A percentile compares a stretch with the other conserved stretches of the same genome.
phyloP scores from a whole-genome alignment of 2,888 invertebrate genomes.

The Incurvaria masculella region DNA sequence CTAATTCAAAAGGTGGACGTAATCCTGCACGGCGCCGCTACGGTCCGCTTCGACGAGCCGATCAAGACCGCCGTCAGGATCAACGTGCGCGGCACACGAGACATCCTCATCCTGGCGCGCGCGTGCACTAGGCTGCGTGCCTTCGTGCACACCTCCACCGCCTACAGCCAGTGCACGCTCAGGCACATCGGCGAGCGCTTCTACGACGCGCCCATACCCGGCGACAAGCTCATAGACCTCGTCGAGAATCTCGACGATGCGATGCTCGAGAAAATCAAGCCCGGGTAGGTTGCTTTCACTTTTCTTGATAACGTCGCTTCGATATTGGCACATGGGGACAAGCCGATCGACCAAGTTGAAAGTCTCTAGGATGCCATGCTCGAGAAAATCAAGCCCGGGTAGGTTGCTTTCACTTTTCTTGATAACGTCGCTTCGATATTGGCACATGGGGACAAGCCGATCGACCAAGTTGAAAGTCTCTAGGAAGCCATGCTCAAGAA shows the following conservation, averaged over 20 bases:
- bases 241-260: constrained; percentile 68
- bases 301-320: no score
- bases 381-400: constrained; percentile 67
- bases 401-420: no score
- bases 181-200: constrained; percentile 66
- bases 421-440: no score
- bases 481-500: constrained; percentile 63
- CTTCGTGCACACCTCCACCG: constrained; percentile 85
- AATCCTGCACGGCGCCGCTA: constrained; percentile 53
- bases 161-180: constrained; percentile 75
- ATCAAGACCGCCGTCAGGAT: constrained; percentile 41
- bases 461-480: constrained; percentile 66
- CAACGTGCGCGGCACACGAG: constrained; percentile 46
- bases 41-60: constrained; percentile 51
- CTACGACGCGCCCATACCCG: constrained; percentile 42
- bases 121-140: constrained; percentile 40
- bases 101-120: constrained; percentile 37
- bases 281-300: constrained; percentile 63
- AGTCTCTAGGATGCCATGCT: constrained; percentile 66
- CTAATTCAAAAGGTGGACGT: constrained; percentile 37
- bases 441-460: constrained; percentile 53
- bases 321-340: constrained; percentile 45
- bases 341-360: constrained; percentile 64
- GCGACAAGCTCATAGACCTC: constrained; percentile 61
- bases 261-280: constrained; percentile 62